phyloP scores from a whole-genome alignment of 2,888 invertebrate genomes.

The Cryptocephalus moraei region DNA sequence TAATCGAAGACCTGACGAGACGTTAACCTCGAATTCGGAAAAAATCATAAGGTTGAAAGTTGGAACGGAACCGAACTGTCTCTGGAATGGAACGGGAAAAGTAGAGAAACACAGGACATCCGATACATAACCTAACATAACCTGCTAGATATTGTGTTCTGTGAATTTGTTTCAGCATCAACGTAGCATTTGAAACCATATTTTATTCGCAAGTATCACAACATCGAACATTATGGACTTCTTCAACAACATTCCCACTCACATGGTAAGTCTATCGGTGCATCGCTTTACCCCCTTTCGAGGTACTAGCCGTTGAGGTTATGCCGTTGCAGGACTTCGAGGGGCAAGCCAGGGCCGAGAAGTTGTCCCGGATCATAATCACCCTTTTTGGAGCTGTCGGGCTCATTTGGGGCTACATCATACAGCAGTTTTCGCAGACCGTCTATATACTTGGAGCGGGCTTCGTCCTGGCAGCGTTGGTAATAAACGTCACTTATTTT shows the following conservation, averaged over 20 bases:
- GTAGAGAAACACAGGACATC: too few relatives aligned
- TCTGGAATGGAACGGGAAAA: too few relatives aligned
- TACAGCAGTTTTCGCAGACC: constrained; percentile 92
- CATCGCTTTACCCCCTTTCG: not conserved
- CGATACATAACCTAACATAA: too few relatives aligned
- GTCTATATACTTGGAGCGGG: constrained; percentile 89
- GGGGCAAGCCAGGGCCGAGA: constrained; percentile 84
- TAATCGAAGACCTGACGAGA: too few relatives aligned
- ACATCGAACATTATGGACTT: constrained; percentile 27
- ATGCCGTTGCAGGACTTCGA: constrained; percentile 65
- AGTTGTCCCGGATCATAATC: constrained; percentile 79
- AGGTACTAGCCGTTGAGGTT: not conserved
- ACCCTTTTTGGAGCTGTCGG: constrained; percentile 86
- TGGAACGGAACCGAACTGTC: too few relatives aligned
- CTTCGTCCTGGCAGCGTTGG: constrained; percentile 75
- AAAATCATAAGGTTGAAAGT: too few relatives aligned
- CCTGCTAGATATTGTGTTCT: too few relatives aligned
- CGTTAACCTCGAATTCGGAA: too few relatives aligned
- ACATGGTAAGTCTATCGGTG: constrained; percentile 33
- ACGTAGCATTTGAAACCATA: too few relatives aligned
- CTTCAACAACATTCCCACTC: constrained; percentile 33
- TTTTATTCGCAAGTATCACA: too few relatives aligned
- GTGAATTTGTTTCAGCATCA: too few relatives aligned
- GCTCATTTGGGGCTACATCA: constrained; percentile 83
- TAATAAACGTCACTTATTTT: constrained; percentile 34